Conservation (phyloP, 1,140 invertebrate genomes). For the Philopotamus ludificatus region DNA sequence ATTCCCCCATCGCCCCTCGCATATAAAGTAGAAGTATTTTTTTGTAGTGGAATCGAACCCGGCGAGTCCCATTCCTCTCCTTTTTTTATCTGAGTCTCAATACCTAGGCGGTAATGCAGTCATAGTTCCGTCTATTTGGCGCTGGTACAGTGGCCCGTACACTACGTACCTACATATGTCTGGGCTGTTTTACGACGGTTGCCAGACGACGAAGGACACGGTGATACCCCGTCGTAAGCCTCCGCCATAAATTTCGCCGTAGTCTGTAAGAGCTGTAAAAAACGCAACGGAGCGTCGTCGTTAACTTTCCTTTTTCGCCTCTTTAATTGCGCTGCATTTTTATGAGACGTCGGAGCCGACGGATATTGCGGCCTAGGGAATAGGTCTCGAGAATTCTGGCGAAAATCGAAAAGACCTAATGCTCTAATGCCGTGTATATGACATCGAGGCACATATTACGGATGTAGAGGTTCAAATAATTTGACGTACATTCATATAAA, state of each 20-base stretch:
- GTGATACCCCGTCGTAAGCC: slow-evolving; percentile 33
- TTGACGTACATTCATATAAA: too few relatives aligned
- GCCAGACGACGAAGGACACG: slow-evolving; percentile 25
- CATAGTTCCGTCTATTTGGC: not conserved
- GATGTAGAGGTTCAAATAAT: too few relatives aligned
- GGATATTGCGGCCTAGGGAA: slow-evolving; percentile 26
- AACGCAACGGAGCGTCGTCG: slow-evolving; percentile 40
- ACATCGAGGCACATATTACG: too few relatives aligned
- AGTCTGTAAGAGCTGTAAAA: slow-evolving; percentile 36
- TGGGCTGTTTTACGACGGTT: slow-evolving; percentile 30
- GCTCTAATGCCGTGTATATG: too few relatives aligned
- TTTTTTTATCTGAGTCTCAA: too few relatives aligned
- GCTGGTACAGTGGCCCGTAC: not conserved
- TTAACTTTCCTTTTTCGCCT: slow-evolving; percentile 33
- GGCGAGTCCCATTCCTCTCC: too few relatives aligned
- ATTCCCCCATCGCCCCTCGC: too few relatives aligned
- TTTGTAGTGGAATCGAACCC: too few relatives aligned
- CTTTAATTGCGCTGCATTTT: slow-evolving; percentile 42
- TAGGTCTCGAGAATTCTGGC: not conserved
- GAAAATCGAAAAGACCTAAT: too few relatives aligned
- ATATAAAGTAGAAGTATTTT: too few relatives aligned
- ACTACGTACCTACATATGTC: slow-evolving; percentile 14
- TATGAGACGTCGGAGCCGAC: slow-evolving; percentile 33
- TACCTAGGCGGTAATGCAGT: too few relatives aligned
- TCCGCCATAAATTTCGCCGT: slow-evolving; percentile 36